Evolutionary conservation across 2,888 invertebrate genomes (phyloP), one percentile per base, ranked within the genome.

Genomic region (Muschampia plurimacula): DNA sequence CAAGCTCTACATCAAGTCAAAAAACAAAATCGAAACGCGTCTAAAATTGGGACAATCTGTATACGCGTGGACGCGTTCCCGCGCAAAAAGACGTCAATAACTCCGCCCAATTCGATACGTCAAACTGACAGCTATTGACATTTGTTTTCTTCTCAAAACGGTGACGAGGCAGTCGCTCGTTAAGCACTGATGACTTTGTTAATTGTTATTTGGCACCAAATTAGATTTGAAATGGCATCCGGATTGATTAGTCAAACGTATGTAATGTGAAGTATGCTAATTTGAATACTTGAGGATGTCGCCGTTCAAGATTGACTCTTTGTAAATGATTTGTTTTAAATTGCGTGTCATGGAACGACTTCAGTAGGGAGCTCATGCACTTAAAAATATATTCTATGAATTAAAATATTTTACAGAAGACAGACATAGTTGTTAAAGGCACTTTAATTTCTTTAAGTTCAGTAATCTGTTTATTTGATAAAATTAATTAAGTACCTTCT

Each of bases 151-250:
- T 67, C 63, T 62, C 28, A 44, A 68, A 64, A 62, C 67, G 67
- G 55, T 15, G 49, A 66, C 72, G 62, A 80, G 72, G 72, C 74
- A 70, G 75, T 75, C 73, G 79, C 84, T 86, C 87, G 91, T 89
- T 89, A 89, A 75, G 90, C 88, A 82, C 84, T 88, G 85, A 89
- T 86, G 89, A 88, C 85, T 90, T 83, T 74, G 89, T 89, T 93
- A 93, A 93, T 92, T 92, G 90, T 89, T 84, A 91, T 88, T 84
- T 85, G 84, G 85, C 84, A 83, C 86, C 79, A 83, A 88, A 89
- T 89, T 88, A 89, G 87, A 89, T 84, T 84, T 80, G 80, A 83
- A 83, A 77, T 80, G 86, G 85, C 85, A 81, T 80, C 75, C 74
- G 81, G 80, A 86, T 86, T 84, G 83, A 85, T 85, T 76, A 82